Conservation (phyloP, 2,797 vertebrate genomes). For the Propithecus perrieri region DNA sequence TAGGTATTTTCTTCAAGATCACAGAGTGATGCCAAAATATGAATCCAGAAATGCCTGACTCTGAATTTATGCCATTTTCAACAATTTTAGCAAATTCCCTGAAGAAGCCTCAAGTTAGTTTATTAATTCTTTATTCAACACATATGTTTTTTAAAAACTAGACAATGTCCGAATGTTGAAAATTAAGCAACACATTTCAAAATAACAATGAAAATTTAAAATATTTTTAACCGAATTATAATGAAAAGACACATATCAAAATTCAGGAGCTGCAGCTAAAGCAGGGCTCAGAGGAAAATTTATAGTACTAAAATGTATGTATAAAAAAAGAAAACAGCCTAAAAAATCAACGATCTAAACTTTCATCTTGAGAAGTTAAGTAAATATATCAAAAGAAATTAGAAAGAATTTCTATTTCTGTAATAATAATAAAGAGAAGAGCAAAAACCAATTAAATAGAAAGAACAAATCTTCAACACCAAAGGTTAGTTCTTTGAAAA, state of each 20-base stretch:
- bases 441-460: neutral
- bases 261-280: neutral
- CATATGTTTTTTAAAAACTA: neutral
- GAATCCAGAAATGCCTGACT: neutral
- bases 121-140: neutral
- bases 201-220: constrained; percentile 3
- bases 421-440: constrained; percentile 17
- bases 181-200: neutral
- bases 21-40: neutral
- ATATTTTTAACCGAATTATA: neutral
- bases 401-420: neutral
- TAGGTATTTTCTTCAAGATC: neutral
- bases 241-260: neutral
- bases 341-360: neutral
- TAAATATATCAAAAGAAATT: neutral
- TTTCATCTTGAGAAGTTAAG: neutral
- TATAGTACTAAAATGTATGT: neutral
- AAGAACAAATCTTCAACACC: neutral
- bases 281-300: neutral
- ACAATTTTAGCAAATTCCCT: neutral
- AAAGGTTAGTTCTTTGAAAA: neutral
- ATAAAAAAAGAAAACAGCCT: neutral
- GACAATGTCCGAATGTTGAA: neutral
- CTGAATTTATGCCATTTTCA: neutral
- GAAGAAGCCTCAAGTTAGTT: neutral